phyloP scores from a whole-genome alignment of 2,113 vertebrate species.

The Silurus asotus region DNA sequence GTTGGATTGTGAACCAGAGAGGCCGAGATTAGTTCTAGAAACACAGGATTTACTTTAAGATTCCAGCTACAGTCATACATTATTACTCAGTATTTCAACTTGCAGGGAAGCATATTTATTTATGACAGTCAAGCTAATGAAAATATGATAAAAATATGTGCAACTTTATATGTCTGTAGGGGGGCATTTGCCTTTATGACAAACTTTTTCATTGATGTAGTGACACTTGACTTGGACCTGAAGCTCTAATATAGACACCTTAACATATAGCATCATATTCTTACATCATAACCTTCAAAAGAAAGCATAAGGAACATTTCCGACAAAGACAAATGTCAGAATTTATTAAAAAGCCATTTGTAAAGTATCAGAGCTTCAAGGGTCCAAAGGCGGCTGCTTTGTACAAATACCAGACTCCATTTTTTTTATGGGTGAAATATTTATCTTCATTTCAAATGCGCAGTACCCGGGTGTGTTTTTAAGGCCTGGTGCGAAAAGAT shows the following conservation, averaged over 20 bases:
- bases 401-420: background rate
- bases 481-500: background rate
- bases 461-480: background rate
- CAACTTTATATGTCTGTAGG: background rate
- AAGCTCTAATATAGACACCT: background rate
- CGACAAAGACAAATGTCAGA: constrained; percentile 13
- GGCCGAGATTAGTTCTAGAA: background rate
- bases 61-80: background rate
- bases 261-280: background rate
- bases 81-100: background rate
- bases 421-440: constrained; percentile 7
- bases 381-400: constrained; percentile 16
- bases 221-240: background rate
- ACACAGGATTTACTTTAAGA: background rate
- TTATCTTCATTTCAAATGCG: constrained; percentile 27
- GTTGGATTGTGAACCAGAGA: background rate
- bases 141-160: background rate
- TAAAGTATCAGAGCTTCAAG: background rate
- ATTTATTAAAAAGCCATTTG: constrained; percentile 34
- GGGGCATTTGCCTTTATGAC: background rate
- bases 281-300: background rate
- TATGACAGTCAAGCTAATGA: background rate
- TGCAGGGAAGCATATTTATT: background rate
- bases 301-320: constrained; percentile 13
- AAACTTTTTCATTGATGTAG: too few relatives aligned